phyloP scores from a whole-genome alignment of 1,140 invertebrate genomes.

The Pectinophora gossypiella region DNA sequence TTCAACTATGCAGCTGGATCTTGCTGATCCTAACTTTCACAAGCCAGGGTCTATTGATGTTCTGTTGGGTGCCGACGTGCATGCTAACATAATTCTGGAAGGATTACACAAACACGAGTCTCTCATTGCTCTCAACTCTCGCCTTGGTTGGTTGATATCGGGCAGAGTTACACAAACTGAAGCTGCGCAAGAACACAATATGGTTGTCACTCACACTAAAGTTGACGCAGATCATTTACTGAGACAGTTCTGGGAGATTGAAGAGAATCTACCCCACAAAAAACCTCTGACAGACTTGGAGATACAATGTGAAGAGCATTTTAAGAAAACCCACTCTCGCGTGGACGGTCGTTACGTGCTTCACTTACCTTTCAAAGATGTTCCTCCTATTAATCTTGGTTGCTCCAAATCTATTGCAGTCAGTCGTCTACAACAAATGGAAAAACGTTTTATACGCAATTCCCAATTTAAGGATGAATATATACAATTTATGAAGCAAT shows the following conservation, averaged over 20 bases:
- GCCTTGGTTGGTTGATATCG: constrained; percentile 19
- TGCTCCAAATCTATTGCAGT: constrained; percentile 8
- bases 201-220: neutral
- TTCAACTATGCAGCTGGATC: constrained; percentile 7
- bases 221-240: constrained; percentile 21
- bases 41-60: constrained; percentile 24
- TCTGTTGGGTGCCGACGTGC: constrained; percentile 22
- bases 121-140: constrained; percentile 5
- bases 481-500: constrained; percentile 15
- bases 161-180: constrained; percentile 7
- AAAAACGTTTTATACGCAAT: constrained; percentile 12
- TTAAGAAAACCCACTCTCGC: constrained; percentile 14
- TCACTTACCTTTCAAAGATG: constrained; percentile 17
- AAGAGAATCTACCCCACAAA: constrained; percentile 13
- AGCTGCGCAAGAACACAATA: neutral
- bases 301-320: constrained; percentile 25
- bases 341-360: constrained; percentile 17
- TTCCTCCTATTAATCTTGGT: constrained; percentile 5
- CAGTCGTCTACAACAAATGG: constrained; percentile 13
- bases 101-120: constrained; percentile 15
- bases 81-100: constrained; percentile 17
- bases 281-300: constrained; percentile 13
- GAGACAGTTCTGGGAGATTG: constrained; percentile 21
- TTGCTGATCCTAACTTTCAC: constrained; percentile 24
- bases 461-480: constrained; percentile 14